Evolutionary conservation across 2,888 invertebrate genomes (phyloP).

Genomic region (Agrotis exclamationis): DNA sequence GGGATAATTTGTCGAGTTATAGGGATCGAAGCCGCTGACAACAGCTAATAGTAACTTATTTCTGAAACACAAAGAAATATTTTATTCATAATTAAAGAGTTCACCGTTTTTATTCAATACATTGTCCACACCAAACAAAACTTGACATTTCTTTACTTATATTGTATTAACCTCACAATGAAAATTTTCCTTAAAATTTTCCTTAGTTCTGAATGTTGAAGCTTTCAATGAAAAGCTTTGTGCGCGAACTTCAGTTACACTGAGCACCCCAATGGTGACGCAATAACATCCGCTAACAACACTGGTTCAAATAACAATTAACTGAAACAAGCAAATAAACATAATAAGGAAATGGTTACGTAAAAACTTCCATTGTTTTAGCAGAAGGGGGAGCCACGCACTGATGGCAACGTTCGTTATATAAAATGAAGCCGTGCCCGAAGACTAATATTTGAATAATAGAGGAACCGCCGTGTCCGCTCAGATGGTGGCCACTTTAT

Average conservation of each 20-base stretch:
- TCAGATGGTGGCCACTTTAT: conserved; percentile 60
- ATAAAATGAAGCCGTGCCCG: conserved; percentile 68
- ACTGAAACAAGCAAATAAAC: conserved; percentile 26
- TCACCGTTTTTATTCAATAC: not conserved
- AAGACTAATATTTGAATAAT: conserved; percentile 75
- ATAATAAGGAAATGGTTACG: conserved; percentile 28
- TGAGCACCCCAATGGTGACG: conserved; percentile 14
- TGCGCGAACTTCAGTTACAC: conserved; percentile 11
- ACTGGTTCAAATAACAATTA: conserved; percentile 35
- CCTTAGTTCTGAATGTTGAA: not conserved
- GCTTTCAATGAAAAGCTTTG: conserved; percentile 6
- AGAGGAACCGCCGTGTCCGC: conserved; percentile 57
- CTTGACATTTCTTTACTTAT: not conserved
- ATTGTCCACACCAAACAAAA: not conserved
- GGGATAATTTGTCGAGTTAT: no score
- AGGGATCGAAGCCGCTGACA: no score
- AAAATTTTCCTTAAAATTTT: no score
- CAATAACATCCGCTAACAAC: conserved; percentile 18
- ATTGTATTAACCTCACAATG: conserved; percentile 14
- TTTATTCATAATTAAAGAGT: not conserved
- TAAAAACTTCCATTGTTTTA: conserved; percentile 46
- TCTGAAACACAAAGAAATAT: not conserved
- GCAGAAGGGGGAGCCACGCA: conserved; percentile 15
- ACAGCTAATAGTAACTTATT: no score
- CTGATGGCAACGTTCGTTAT: conserved; percentile 47